Conservation (phyloP, 2,797 vertebrate genomes). For the Oophaga sylvatica region DNA sequence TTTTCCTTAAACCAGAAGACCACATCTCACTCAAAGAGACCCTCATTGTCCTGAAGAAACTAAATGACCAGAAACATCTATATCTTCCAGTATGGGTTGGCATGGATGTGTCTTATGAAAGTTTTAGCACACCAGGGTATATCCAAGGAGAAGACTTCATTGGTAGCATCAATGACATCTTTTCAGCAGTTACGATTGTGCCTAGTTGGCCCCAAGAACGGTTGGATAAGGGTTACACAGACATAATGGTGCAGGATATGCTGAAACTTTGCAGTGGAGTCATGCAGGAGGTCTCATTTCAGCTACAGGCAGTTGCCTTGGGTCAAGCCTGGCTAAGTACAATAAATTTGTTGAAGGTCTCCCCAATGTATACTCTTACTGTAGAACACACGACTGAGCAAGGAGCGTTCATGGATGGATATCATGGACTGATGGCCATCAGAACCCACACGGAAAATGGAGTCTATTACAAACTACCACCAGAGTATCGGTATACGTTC, state of each 20-base stretch:
- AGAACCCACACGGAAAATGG: constrained; percentile 61
- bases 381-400: constrained; percentile 63
- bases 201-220: constrained; percentile 72
- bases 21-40: constrained; percentile 71
- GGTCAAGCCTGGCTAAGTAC: constrained; percentile 57
- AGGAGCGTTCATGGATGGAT: constrained; percentile 49
- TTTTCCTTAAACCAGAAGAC: constrained; percentile 71
- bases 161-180: constrained; percentile 71
- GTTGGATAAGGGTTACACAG: constrained; percentile 69
- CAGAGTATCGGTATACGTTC: constrained; percentile 18
- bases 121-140: constrained; percentile 67
- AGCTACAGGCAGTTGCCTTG: constrained; percentile 66
- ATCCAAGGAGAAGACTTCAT: constrained; percentile 71
- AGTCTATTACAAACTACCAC: constrained; percentile 70
- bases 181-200: constrained; percentile 78
- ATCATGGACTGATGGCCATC: constrained; percentile 58
- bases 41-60: constrained; percentile 69
- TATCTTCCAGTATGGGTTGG: constrained; percentile 77
- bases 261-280: constrained; percentile 66
- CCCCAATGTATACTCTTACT: constrained; percentile 70
- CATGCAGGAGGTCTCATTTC: constrained; percentile 77
- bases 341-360: constrained; percentile 63
- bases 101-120: constrained; percentile 70
- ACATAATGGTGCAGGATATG: constrained; percentile 72
- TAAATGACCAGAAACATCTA: constrained; percentile 68